Base-by-base conservation (phyloP, 2,797 vertebrate genomes). In the Schizothorax lantsangensis region DNA sequence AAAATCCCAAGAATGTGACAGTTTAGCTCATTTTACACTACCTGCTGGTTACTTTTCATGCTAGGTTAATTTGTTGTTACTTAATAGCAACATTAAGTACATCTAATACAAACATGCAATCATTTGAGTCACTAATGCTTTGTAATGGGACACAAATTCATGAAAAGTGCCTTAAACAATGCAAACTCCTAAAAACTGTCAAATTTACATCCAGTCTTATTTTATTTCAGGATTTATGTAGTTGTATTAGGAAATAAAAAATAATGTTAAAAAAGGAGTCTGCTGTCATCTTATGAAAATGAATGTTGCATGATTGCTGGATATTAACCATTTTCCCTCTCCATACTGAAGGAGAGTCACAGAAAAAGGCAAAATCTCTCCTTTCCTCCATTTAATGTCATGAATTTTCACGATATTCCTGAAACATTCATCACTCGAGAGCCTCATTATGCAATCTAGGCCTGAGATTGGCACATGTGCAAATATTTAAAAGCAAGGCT, bases 401-500 rank as follows among this genome's bases (percentile, higher is more conserved):
- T 40, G 36, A 40, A 64, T 73, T 26, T 81, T 26, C 21, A 81
- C 5, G 23, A 72, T 38, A 86, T 43, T 14, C 38, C 49, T 66
- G 26, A 78, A 82, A 78, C 14, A 57, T 52, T 84, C 38, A 59
- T 84, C 82, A 66, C 38, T n/a, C 15, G 17, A 85, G 68, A 77
- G 69, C 49, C 81, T 83, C 11, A 47, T 80, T 81, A 57, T 68
- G 17, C 33, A 36, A 57, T 69, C 80, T 77, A 43, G 80, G 64
- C 57, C 38, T 21, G 23, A 40, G 64, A 84, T 43, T 84, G 83
- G 59, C 83, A 85, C 54, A 79, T 54, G 57, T 71, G 43, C n/a
- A 23, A 83, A 57, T 71, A 74, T 73, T 81, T 83, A 81, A 90
- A 83, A 73, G 21, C 14, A 40, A 77, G 12, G 52, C 54, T 79